phyloP scores from a whole-genome alignment of 2,797 vertebrate genomes.

The Macroramphosus scolopax region DNA sequence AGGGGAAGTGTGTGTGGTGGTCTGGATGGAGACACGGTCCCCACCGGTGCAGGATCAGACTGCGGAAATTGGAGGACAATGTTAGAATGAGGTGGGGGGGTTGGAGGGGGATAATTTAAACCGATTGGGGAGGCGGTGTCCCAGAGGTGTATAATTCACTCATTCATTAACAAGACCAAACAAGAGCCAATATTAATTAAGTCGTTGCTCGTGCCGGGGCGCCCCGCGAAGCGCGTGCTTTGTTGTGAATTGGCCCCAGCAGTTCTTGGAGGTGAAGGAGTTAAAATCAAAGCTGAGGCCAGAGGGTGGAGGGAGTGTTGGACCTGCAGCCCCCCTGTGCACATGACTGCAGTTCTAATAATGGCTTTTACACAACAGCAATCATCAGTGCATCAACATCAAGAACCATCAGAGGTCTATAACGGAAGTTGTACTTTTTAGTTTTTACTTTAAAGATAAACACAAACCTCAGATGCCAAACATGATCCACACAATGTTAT shows the following conservation, averaged over 20 bases:
- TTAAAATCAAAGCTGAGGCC: conserved; percentile 30
- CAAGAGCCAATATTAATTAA: conserved; percentile 82
- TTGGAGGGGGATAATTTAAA: conserved; percentile 72
- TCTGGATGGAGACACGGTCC: conserved; percentile 70
- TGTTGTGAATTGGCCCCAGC: conserved; percentile 52
- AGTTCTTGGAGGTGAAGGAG: conserved; percentile 36
- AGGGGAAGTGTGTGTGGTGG: conserved; percentile 53
- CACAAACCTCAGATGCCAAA: too few species aligned
- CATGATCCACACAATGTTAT: too few species aligned
- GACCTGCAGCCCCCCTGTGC: too few species aligned
- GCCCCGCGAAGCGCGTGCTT: conserved; percentile 41
- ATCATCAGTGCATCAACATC: too few species aligned
- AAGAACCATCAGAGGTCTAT: too few species aligned
- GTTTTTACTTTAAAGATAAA: too few species aligned
- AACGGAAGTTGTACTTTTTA: too few species aligned
- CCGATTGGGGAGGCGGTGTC: conserved; percentile 67
- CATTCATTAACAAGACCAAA: conserved; percentile 82
- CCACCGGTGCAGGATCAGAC: conserved; percentile 74
- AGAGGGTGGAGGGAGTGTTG: conserved; percentile 17
- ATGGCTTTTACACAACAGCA: too few species aligned
- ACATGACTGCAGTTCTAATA: too few species aligned
- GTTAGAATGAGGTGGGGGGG: conserved; percentile 42
- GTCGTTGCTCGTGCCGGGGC: conserved; percentile 52
- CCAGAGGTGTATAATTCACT: conserved; percentile 80
- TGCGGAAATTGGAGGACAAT: conserved; percentile 78